Percentiles rank a stretch among this genome's conserved stretches.
phyloP scores from a whole-genome alignment of 1,140 invertebrate species.

The Akabosia matsudoensis region DNA sequence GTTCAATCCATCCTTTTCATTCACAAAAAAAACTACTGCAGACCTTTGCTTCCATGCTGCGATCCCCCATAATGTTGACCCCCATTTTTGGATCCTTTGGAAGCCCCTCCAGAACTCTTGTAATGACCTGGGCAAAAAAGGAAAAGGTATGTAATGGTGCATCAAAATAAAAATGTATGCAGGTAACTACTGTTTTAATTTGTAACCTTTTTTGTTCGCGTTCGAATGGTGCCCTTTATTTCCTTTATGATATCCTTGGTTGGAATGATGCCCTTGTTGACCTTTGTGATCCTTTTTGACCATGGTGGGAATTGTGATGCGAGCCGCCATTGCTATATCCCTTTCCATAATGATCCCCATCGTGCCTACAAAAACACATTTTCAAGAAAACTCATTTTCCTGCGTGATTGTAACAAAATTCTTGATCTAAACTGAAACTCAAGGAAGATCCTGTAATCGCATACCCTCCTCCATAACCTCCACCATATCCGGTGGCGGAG shows the following conservation, averaged over 20 bases:
- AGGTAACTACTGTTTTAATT: too few species aligned
- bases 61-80: constrained; percentile 38
- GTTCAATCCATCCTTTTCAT: too few species aligned
- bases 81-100: constrained; percentile 38
- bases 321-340: not conserved
- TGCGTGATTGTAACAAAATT: too few species aligned
- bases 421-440: too few species aligned
- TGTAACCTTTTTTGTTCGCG: constrained; percentile 25
- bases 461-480: not conserved
- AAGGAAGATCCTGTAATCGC: not conserved
- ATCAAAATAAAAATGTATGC: too few species aligned
- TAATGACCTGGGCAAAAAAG: too few species aligned
- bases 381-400: too few species aligned
- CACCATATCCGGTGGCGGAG: constrained; percentile 17
- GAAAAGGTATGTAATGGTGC: too few species aligned
- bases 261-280: not conserved
- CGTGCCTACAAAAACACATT: too few species aligned
- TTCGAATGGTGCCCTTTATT: constrained; percentile 14
- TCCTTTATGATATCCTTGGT: not conserved
- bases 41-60: constrained; percentile 31
- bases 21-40: too few species aligned
- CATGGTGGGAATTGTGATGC: not conserved
- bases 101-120: constrained; percentile 25
- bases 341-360: not conserved
- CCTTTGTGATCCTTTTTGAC: constrained; percentile 9